Conservation (phyloP, 2,888 invertebrate species). For the Leptothorax acervorum region DNA sequence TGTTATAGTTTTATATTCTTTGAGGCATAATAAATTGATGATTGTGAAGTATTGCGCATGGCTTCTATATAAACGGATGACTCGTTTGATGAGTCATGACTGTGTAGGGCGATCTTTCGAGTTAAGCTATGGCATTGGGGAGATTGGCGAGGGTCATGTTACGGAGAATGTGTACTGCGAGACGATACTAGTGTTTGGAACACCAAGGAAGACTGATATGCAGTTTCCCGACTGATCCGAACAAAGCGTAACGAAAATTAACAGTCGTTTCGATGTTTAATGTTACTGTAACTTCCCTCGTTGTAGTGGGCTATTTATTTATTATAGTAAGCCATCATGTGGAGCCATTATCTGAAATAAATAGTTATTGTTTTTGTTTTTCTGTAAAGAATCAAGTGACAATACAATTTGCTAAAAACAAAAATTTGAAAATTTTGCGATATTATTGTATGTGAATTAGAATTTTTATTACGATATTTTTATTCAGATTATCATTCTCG, state of each 20-base stretch:
- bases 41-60: slow-evolving; percentile 61
- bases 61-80: slow-evolving; percentile 58
- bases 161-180: slow-evolving; percentile 32
- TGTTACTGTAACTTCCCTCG: neutral
- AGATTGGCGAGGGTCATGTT: slow-evolving; percentile 51
- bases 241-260: slow-evolving; percentile 23
- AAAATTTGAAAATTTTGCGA: neutral
- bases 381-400: neutral
- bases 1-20: slow-evolving; percentile 15
- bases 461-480: neutral
- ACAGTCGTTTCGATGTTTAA: slow-evolving; percentile 12
- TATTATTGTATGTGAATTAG: neutral
- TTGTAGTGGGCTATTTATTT: neutral
- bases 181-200: slow-evolving; percentile 31
- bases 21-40: slow-evolving; percentile 61
- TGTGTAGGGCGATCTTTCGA: slow-evolving; percentile 63
- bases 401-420: neutral
- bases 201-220: slow-evolving; percentile 11
- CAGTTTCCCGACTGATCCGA: slow-evolving; percentile 1
- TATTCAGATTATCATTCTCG: neutral
- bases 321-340: neutral
- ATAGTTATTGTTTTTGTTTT: neutral
- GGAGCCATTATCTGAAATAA: neutral
- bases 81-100: slow-evolving; percentile 65
- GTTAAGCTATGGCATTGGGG: slow-evolving; percentile 42